Percentiles rank a stretch among this genome's conserved stretches.
Evolutionary conservation across 2,797 vertebrate species (phyloP).

Genomic region (Allobates femoralis): DNA sequence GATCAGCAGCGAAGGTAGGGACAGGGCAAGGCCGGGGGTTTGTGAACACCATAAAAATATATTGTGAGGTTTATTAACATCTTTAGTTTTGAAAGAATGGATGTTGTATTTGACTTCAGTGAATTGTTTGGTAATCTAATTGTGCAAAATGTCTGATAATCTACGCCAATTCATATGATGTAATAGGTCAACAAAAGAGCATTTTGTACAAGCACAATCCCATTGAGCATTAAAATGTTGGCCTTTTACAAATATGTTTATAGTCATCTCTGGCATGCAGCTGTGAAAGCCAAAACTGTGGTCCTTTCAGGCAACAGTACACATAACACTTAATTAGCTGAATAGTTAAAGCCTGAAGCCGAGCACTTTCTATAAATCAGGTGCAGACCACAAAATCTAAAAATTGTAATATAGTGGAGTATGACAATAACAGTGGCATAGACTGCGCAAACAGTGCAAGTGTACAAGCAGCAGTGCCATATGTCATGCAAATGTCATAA

Average conservation of each 20-base stretch:
- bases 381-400: too few species aligned
- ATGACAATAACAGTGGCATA: too few species aligned
- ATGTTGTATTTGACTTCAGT: background rate
- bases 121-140: slow-evolving; percentile 11
- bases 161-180: slow-evolving; percentile 36
- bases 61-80: background rate
- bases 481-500: too few species aligned
- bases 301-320: background rate
- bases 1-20: background rate
- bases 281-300: background rate
- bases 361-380: too few species aligned
- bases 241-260: slow-evolving; percentile 27
- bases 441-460: too few species aligned
- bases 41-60: background rate
- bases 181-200: slow-evolving; percentile 38
- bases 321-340: background rate
- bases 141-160: background rate
- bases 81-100: background rate
- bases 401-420: too few species aligned
- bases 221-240: slow-evolving; percentile 35
- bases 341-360: background rate
- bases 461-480: too few species aligned
- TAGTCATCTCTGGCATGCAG: slow-evolving; percentile 33
- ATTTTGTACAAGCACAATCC: slow-evolving; percentile 33
- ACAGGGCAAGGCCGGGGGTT: background rate